Evolutionary conservation across 2,113 vertebrate genomes (phyloP), one percentile per base, ranked within the genome.

Genomic region (Vireo altiloquus): DNA sequence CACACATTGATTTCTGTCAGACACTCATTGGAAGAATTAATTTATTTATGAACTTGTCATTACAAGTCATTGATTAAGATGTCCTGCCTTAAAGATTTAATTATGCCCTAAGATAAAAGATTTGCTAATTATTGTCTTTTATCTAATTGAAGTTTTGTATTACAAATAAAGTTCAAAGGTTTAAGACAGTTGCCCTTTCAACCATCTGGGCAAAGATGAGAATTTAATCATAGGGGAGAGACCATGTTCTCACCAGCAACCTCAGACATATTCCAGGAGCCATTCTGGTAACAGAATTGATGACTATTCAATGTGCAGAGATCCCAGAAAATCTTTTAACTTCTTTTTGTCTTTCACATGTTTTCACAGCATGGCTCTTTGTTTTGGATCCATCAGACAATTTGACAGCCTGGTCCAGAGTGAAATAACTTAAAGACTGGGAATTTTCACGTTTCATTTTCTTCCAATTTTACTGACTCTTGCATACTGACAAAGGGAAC

Each of bases 21-120:
- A 97, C 90, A 97, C 97, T 98, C 98, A 99, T 98, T 98, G 98
- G 98, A 98, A 98, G 98, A 97, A 99, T 99, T 99, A 99, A 99
- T 99, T 99, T 98, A 99, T 99, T 99, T 99, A 99, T 99, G 98
- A 99, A 99, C 98, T 98, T 99, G 99, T 99, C 99, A 99, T 99
- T 99, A 98, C 97, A 98, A 98, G 96, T 97, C 98, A 99, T 99
- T 98, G 99, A 99, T 99, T 99, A 97, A 98, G 98, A 98, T 95
- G 98, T 99, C 99, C 98, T 98, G 98, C 97, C 98, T 98, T 98
- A 98, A 98, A 97, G 98, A 98, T 99, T 99, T 99, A 99, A 99
- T 99, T 99, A 99, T 98, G 98, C 98, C 98, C 98, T 98, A 98
- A 99, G 98, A 99, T 99, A 99, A 99, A 99, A 99, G 98, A 99